Base-by-base conservation (phyloP, 1,140 invertebrate genomes). In the Nautilus pompilius region DNA sequence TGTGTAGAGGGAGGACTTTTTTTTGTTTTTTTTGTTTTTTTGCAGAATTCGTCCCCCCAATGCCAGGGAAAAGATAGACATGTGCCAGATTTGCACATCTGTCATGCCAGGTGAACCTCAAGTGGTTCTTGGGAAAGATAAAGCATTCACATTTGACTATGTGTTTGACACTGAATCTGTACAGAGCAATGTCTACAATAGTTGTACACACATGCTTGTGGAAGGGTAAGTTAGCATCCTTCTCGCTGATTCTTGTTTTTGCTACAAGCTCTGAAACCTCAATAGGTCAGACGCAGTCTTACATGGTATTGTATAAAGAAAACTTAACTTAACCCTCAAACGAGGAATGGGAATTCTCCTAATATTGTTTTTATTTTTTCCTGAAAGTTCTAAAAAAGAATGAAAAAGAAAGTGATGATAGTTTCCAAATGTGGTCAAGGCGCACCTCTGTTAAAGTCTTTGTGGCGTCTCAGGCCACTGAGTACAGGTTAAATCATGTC, bases 21-120 rank as follows among this genome's bases (percentile, higher is more conserved):
- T 28, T 48, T 34, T 29, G 32, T 15, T 51, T 60, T 63, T 32
- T 36, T 63, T 64, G 72, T 73, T 69, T 64, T 63, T 69, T 74
- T 85, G 3, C 85, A 98, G 96, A 83, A 94, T 99, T 76, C 90
- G 96, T 61, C 96, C 96, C 22, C 94, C 96, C 85, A 90, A 93
- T 62, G 89, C 93, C 0, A 87, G 91, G 22, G 96, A 99, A 81
- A 87, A 93, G 67, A 92, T 98, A 45, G 96, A 98, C 75, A 93
- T 94, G 88, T 98, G 94, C 82, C 89, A 93, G 60, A 87, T 95
- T 49, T 99, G 96, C 80, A 97, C 95, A 0, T 85, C 87, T 53
- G 93, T 96, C 5, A 92, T 96, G 8, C 87, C 90, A 2, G 90
- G 89, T 1, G 93, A 95, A 69, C 73, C 70, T n/a, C 82, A 83